Evolutionary conservation across 2,888 invertebrate genomes (phyloP).

Genomic region (Morpho helenor): DNA sequence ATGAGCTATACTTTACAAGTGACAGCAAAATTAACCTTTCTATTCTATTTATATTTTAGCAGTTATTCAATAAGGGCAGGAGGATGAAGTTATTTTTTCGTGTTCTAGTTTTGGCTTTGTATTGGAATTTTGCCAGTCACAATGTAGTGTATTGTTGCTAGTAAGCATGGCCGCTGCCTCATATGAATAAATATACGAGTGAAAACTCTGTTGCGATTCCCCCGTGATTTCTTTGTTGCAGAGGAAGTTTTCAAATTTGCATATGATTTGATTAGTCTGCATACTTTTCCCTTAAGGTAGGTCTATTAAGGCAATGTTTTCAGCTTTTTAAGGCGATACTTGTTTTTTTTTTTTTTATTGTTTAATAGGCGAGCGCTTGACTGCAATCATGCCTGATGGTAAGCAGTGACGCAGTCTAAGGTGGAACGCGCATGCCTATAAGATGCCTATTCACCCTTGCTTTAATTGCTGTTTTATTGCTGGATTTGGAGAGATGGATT

Average conservation of each 20-base stretch:
- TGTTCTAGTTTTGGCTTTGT: conserved; percentile 30
- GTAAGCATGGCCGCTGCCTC: conserved; percentile 6
- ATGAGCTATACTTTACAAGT: no score
- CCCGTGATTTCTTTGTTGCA: conserved; percentile 19
- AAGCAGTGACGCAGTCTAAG: no score
- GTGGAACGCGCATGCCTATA: no score
- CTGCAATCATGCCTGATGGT: no score
- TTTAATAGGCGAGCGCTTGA: no score
- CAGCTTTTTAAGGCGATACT: background rate
- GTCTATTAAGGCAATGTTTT: conserved; percentile 5
- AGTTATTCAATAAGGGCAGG: no score
- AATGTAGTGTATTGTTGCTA: conserved; percentile 20
- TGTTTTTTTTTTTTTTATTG: no score
- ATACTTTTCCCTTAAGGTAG: conserved; percentile 6
- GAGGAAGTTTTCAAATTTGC: conserved; percentile 14
- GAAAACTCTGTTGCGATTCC: conserved; percentile 15
- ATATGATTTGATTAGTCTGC: conserved; percentile 20
- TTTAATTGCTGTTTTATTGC: no score
- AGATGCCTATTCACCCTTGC: no score
- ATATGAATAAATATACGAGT: conserved; percentile 21
- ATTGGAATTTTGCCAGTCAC: conserved; percentile 33
- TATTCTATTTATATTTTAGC: no score
- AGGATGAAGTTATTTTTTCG: conserved; percentile 23
- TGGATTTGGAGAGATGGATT: no score
- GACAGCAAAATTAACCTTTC: no score